Evolutionary conservation across 2,113 vertebrate genomes (phyloP).

Genomic region (Megaleporinus macrocephalus): DNA sequence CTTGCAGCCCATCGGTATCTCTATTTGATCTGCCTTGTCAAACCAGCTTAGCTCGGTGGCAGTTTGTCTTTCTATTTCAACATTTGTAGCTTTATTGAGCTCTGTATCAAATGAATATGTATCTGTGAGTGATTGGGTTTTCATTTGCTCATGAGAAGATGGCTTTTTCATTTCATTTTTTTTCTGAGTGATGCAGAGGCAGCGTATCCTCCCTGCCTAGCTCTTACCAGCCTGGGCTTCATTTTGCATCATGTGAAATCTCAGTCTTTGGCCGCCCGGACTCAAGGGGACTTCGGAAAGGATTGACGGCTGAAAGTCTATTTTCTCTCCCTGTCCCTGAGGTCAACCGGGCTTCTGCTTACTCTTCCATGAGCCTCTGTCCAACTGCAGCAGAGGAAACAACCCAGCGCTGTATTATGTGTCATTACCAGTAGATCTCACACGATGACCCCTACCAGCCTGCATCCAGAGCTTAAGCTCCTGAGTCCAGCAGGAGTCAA

Average conservation of each 20-base stretch:
- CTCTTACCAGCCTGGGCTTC: conserved; percentile 7
- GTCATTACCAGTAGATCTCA: conserved; percentile 27
- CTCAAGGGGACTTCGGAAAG: conserved; percentile 5
- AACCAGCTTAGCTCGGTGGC: neutral
- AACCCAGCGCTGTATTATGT: conserved; percentile 4
- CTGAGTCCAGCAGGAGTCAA: neutral
- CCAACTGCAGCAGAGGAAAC: conserved; percentile 8
- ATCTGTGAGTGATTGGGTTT: neutral
- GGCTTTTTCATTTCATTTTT: neutral
- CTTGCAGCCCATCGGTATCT: neutral
- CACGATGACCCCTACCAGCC: conserved; percentile 12
- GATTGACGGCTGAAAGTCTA: conserved; percentile 64
- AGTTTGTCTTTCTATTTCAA: conserved; percentile 7
- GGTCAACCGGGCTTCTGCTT: conserved; percentile 61
- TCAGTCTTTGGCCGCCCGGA: conserved; percentile 1
- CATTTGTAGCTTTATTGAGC: neutral
- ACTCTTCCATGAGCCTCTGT: conserved; percentile 33
- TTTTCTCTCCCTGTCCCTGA: conserved; percentile 66
- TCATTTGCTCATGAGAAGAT: conserved; percentile 1
- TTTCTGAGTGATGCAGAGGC: conserved; percentile 4
- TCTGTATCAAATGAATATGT: conserved; percentile 9
- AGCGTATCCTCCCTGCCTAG: neutral
- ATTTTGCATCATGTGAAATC: conserved; percentile 36
- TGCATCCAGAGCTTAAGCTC: conserved; percentile 2
- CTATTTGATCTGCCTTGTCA: conserved; percentile 1